phyloP scores from a whole-genome alignment of 2,113 vertebrate genomes.

The Catharus fuscescens region DNA sequence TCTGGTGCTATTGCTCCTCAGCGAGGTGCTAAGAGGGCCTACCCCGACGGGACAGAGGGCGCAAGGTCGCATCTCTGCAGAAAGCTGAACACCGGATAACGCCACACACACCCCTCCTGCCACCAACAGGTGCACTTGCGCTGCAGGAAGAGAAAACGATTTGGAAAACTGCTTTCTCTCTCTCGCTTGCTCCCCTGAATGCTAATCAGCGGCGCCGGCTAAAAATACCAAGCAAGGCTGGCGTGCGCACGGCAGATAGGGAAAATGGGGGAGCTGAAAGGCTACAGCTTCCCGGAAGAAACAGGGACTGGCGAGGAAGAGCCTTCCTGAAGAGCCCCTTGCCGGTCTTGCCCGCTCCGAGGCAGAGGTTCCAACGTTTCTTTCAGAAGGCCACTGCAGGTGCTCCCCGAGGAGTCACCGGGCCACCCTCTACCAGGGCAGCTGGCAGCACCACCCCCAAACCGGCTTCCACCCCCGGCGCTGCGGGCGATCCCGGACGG shows the following conservation, averaged over 20 bases:
- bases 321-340: too few species aligned
- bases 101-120: not conserved
- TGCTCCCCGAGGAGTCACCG: not conserved
- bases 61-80: not conserved
- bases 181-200: slow-evolving; percentile 28
- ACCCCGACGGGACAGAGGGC: too few species aligned
- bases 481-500: not conserved
- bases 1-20: not conserved
- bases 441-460: too few species aligned
- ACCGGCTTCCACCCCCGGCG: not conserved
- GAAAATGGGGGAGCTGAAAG: slow-evolving; percentile 1
- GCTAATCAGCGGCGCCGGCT: slow-evolving; percentile 30
- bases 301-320: not conserved
- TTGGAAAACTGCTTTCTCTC: not conserved
- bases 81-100: not conserved
- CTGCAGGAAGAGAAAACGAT: not conserved
- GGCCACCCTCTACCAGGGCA: not conserved
- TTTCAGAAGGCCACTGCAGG: not conserved
- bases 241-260: not conserved
- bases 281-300: not conserved
- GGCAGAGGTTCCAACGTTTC: not conserved
- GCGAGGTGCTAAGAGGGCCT: not conserved
- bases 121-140: not conserved
- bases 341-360: not conserved
- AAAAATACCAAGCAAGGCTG: slow-evolving; percentile 47